Evolutionary conservation across 2,113 vertebrate genomes (phyloP).

Genomic region (Scomber japonicus): DNA sequence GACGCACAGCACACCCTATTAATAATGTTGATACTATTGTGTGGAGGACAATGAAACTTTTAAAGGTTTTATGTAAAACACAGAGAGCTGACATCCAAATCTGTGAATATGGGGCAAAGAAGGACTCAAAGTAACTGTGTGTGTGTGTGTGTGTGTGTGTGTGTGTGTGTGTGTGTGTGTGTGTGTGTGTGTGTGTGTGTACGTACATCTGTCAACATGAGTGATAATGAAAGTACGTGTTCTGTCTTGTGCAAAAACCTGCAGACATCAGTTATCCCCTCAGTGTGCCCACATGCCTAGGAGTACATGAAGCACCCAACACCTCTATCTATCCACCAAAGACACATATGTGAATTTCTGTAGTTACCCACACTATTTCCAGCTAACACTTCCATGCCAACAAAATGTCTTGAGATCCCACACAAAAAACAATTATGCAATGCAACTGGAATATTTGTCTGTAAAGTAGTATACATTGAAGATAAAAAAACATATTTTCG

Average conservation of each 20-base stretch:
- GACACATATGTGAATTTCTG: slow-evolving; percentile 56
- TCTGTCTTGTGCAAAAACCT: slow-evolving; percentile 69
- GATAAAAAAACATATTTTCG: slow-evolving; percentile 81
- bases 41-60: slow-evolving; percentile 17
- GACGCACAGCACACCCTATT: slow-evolving; percentile 6
- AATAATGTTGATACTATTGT: slow-evolving; percentile 20
- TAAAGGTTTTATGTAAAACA: slow-evolving; percentile 27
- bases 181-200: slow-evolving; percentile 14
- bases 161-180: slow-evolving; percentile 29
- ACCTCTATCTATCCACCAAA: slow-evolving; percentile 53
- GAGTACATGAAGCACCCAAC: slow-evolving; percentile 45
- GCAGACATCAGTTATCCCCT: slow-evolving; percentile 61
- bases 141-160: slow-evolving; percentile 20
- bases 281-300: slow-evolving; percentile 51
- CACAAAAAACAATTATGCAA: slow-evolving; percentile 38
- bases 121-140: slow-evolving; percentile 40
- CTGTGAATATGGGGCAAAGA: slow-evolving; percentile 39
- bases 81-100: slow-evolving; percentile 37
- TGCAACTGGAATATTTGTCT: slow-evolving; percentile 82
- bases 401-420: slow-evolving; percentile 20
- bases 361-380: slow-evolving; percentile 48
- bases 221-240: slow-evolving; percentile 62
- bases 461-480: slow-evolving; percentile 80
- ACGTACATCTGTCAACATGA: slow-evolving; percentile 51
- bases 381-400: slow-evolving; percentile 4